A percentile compares a stretch with the other conserved stretches of the same genome.
Evolutionary conservation across 2,797 vertebrate genomes (phyloP).

Genomic region (Diplodus puntazzo): DNA sequence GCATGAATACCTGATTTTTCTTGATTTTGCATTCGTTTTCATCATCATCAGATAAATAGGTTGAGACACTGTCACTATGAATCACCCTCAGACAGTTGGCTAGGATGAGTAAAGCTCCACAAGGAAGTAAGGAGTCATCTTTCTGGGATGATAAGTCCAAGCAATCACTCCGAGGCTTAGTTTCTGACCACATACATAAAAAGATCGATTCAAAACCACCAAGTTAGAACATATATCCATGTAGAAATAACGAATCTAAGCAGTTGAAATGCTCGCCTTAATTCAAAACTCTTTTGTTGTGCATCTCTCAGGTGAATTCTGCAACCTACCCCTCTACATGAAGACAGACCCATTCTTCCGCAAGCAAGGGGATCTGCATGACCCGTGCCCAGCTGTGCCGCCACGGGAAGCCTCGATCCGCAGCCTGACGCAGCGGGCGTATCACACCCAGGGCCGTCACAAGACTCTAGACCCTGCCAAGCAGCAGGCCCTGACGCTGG

Average conservation of each 20-base stretch:
- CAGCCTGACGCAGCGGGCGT: slow-evolving; percentile 92
- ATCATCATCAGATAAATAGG: background rate
- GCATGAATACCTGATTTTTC: background rate
- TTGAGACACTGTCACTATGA: background rate
- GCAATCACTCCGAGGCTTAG: background rate
- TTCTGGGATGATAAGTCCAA: background rate
- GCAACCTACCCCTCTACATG: slow-evolving; percentile 97
- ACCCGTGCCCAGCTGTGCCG: slow-evolving; percentile 95
- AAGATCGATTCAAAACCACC: background rate
- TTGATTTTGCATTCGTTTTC: background rate
- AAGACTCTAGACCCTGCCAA: slow-evolving; percentile 95
- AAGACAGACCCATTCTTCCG: slow-evolving; percentile 98
- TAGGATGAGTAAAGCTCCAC: background rate
- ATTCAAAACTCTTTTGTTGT: background rate
- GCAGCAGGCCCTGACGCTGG: slow-evolving; percentile 91
- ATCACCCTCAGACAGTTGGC: background rate
- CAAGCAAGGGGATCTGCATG: slow-evolving; percentile 93
- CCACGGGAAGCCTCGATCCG: slow-evolving; percentile 97
- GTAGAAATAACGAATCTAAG: background rate
- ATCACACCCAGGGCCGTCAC: slow-evolving; percentile 95
- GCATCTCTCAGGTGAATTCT: slow-evolving; percentile 92
- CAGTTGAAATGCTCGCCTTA: background rate
- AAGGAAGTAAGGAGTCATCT: background rate
- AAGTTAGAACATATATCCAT: background rate
- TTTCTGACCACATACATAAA: background rate